A percentile compares a stretch with the other conserved stretches of the same genome.
Evolutionary conservation across 1,140 invertebrate genomes (phyloP).

Genomic region (Pogonomyrmex barbatus): DNA sequence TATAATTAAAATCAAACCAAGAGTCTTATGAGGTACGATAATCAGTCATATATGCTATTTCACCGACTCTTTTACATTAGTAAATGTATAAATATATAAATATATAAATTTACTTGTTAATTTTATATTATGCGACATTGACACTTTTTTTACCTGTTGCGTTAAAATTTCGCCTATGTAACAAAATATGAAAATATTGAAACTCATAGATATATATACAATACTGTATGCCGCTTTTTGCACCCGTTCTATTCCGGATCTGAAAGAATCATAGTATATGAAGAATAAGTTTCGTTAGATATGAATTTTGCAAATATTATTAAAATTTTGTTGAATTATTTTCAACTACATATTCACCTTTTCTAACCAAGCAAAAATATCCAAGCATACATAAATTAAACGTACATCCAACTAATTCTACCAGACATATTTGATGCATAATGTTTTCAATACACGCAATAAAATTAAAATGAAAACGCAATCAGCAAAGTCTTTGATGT

Average conservation of each 20-base stretch:
- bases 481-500: background rate
- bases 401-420: slow-evolving; percentile 79
- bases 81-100: slow-evolving; percentile 27
- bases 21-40: slow-evolving; percentile 61
- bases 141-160: slow-evolving; percentile 66
- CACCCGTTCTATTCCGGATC: slow-evolving; percentile 71
- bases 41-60: slow-evolving; percentile 66
- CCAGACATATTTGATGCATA: slow-evolving; percentile 76
- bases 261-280: slow-evolving; percentile 52
- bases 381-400: slow-evolving; percentile 78
- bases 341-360: slow-evolving; percentile 47
- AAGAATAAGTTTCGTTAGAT: background rate
- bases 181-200: slow-evolving; percentile 77
- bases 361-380: slow-evolving; percentile 73
- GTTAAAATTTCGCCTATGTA: slow-evolving; percentile 73
- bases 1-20: slow-evolving; percentile 70
- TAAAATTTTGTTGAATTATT: slow-evolving; percentile 17
- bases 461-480: slow-evolving; percentile 69
- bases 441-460: slow-evolving; percentile 70
- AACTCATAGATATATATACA: slow-evolving; percentile 70
- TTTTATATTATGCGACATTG: background rate
- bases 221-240: slow-evolving; percentile 59
- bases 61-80: slow-evolving; percentile 70
- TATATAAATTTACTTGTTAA: slow-evolving; percentile 16
- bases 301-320: slow-evolving; percentile 29